Percentiles rank a stretch among this genome's conserved stretches.
Conservation (phyloP, 2,113 vertebrate species). For the Leucoraja erinaceus region DNA sequence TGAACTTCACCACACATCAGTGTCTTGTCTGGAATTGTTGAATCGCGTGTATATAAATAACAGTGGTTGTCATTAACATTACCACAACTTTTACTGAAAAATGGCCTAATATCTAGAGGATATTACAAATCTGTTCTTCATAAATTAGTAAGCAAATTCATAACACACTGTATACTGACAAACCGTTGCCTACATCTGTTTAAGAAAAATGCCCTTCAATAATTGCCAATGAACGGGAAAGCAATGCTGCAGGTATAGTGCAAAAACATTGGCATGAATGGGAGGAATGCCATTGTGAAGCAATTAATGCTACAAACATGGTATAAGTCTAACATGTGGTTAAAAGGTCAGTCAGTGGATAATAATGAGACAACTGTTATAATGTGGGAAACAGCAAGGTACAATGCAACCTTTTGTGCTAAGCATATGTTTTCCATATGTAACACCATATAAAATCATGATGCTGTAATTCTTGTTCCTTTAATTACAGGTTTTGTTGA, state of each 20-base stretch:
- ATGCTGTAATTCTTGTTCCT: neutral
- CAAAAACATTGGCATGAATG: neutral
- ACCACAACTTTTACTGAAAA: neutral
- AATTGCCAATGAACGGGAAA: neutral
- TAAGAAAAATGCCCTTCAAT: neutral
- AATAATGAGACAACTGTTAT: slow-evolving; percentile 20
- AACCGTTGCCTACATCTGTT: neutral
- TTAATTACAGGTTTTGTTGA: slow-evolving; percentile 15
- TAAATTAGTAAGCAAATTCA: neutral
- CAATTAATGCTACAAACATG: neutral
- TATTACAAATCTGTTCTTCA: neutral
- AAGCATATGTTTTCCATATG: neutral
- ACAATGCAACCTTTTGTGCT: neutral
- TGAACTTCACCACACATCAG: too few relatives aligned
- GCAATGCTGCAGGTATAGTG: neutral
- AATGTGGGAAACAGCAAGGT: neutral
- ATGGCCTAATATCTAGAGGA: neutral
- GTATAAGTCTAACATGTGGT: neutral
- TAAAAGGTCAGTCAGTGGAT: neutral
- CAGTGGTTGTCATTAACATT: neutral
- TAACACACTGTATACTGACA: neutral
- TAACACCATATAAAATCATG: slow-evolving; percentile 3
- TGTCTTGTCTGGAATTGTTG: neutral
- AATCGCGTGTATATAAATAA: neutral
- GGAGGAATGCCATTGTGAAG: neutral